Conservation (phyloP, 2,888 invertebrate species). For the Phasia obesa region DNA sequence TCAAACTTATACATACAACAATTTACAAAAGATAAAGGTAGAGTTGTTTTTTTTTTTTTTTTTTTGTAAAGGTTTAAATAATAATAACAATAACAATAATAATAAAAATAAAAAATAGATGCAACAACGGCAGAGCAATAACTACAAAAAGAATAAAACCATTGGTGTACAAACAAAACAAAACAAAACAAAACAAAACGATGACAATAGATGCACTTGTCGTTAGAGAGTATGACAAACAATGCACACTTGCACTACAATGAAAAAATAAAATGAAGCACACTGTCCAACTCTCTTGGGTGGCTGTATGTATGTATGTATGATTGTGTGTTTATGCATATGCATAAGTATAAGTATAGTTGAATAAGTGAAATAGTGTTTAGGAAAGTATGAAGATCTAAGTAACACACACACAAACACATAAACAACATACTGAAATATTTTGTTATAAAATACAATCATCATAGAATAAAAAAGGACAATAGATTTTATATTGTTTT, state of each 20-base stretch:
- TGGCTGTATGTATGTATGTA: constrained; percentile 20
- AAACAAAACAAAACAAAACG: constrained; percentile 60
- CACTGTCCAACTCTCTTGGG: constrained; percentile 58
- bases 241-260: constrained; percentile 68
- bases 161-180: constrained; percentile 51
- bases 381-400: constrained; percentile 27
- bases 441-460: constrained; percentile 57
- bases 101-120: constrained; percentile 22
- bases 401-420: constrained; percentile 35
- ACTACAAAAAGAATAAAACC: constrained; percentile 34
- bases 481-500: constrained; percentile 66
- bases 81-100: constrained; percentile 56
- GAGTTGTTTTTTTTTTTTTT: no score
- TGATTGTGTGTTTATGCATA: constrained; percentile 27
- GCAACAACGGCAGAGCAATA: constrained; percentile 14
- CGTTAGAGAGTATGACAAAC: constrained; percentile 67
- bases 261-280: constrained; percentile 54
- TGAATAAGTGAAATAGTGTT: constrained; percentile 55
- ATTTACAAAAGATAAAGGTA: constrained; percentile 68
- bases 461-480: constrained; percentile 54
- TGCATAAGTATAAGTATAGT: no score
- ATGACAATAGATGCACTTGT: constrained; percentile 70
- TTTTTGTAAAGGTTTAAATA: constrained; percentile 62
- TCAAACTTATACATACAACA: constrained; percentile 52
- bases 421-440: constrained; percentile 24